Evolutionary conservation across 2,113 vertebrate genomes (phyloP), one percentile per base, ranked within the genome.

Genomic region (Passer domesticus): DNA sequence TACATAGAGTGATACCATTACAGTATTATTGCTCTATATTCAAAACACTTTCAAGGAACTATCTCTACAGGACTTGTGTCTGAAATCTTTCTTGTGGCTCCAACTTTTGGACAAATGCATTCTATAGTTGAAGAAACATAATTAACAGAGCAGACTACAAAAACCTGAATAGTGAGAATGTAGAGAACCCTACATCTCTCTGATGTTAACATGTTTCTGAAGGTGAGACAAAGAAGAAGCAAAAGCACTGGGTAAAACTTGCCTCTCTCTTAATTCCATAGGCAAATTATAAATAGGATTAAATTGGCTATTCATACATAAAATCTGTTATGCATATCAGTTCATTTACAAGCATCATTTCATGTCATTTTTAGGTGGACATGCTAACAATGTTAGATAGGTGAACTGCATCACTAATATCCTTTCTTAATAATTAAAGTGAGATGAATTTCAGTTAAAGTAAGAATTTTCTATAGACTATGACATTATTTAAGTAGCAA

Each of bases 1-100:
- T 59, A 12, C 15, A 33, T 8, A 31, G 16, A 41, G 11, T 0
- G 0, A 31, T 12, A 59, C 10, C 12, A 1, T 7, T 56, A 33
- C 9, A 70, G 7, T 39, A 4, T 10, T 53, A 18, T 27, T 80
- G 10, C 15, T 43, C 69, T 28, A 10, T 33, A 47, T 53, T 59
- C 31, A 68, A 35, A 81, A 74, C 9, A 41, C 7, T 33, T 44
- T 46, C 31, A 41, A 85, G 58, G 21, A 70, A 20, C 4, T 35
- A 31, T 25, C 22, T 55, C 18, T 25, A 59, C 18, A 85, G 35
- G 15, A 53, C 10, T 11, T 33, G 37, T 3, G 1, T 43, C 35
- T 83, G 66, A 74, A 74, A 31, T 24, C 10, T 63, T 68, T 68
- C 43, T 39, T 41, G 28, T 31, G 9, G 43, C n/a, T 58, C 9